Conservation (phyloP, 2,888 invertebrate species). For the Cistogaster globosa region DNA sequence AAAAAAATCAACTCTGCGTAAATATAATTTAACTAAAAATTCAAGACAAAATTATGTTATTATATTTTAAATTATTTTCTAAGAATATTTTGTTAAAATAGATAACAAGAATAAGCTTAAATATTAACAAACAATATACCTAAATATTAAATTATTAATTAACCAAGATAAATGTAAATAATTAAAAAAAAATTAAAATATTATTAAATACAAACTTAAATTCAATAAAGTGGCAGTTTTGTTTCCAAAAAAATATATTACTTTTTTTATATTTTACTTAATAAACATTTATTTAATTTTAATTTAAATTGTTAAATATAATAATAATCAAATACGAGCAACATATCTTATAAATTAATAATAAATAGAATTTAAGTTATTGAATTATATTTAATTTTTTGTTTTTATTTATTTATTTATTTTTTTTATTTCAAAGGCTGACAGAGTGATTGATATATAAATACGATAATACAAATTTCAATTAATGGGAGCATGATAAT, state of each 20-base stretch:
- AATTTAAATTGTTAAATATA: slow-evolving; percentile 7
- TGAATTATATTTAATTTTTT: slow-evolving; percentile 4
- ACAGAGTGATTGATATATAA: slow-evolving; percentile 61
- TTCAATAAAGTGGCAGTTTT: slow-evolving; percentile 65
- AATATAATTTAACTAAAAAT: slow-evolving; percentile 47
- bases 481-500: neutral
- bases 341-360: slow-evolving; percentile 58
- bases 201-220: slow-evolving; percentile 57
- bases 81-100: neutral
- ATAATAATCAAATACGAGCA: slow-evolving; percentile 49
- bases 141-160: slow-evolving; percentile 3
- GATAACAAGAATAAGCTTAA: slow-evolving; percentile 45
- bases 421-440: slow-evolving; percentile 59
- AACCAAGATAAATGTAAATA: no score
- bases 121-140: slow-evolving; percentile 47
- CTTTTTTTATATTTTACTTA: slow-evolving; percentile 15
- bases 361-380: slow-evolving; percentile 12
- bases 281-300: slow-evolving; percentile 25
- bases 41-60: slow-evolving; percentile 29
- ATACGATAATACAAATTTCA: slow-evolving; percentile 2
- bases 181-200: no score
- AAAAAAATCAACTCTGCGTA: neutral
- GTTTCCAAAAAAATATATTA: slow-evolving; percentile 2
- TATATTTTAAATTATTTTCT: neutral
- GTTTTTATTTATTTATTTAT: neutral